These are phyloP conservation scores for Amazona finschi DNA, from an alignment of 2,797 vertebrate genomes.

Conservation along the genomic window DNA sequence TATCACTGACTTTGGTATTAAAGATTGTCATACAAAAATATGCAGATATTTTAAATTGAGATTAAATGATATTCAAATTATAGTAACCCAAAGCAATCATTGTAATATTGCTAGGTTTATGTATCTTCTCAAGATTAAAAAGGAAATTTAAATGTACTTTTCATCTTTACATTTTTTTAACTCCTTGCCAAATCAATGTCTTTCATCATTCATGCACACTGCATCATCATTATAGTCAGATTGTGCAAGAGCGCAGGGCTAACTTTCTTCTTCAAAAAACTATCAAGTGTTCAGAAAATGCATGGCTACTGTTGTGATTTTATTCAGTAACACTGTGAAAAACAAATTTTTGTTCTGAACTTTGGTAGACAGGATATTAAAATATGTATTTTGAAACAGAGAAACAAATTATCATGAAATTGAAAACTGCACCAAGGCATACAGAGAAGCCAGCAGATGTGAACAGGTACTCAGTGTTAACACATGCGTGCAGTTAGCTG, in stretches of 20 bases:
- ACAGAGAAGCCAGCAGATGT: background rate
- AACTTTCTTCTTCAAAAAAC: background rate
- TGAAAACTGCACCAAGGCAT: background rate
- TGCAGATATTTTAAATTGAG: slow-evolving; percentile 4
- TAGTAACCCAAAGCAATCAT: slow-evolving; percentile 16
- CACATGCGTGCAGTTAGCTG: accelerated
- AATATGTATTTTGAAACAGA: background rate
- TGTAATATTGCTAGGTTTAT: background rate
- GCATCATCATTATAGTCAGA: background rate
- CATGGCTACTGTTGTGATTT: background rate
- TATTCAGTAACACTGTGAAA: background rate
- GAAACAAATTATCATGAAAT: background rate
- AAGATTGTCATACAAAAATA: slow-evolving; percentile 35
- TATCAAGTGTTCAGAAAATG: background rate
- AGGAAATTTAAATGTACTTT: slow-evolving; percentile 13
- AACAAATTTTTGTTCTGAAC: background rate
- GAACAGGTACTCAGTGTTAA: background rate
- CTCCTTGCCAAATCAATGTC: slow-evolving; percentile 7
- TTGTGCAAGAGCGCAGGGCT: background rate
- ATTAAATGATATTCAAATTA: slow-evolving; percentile 41
- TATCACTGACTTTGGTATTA: slow-evolving; percentile 20
- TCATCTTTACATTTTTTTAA: background rate
- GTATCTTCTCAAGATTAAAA: slow-evolving; percentile 14
- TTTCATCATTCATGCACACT: background rate
- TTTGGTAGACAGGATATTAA: background rate